These are phyloP conservation scores for Gallinago paraguaiae DNA, from an alignment of 2,113 vertebrate species.

Conservation along the genomic window DNA sequence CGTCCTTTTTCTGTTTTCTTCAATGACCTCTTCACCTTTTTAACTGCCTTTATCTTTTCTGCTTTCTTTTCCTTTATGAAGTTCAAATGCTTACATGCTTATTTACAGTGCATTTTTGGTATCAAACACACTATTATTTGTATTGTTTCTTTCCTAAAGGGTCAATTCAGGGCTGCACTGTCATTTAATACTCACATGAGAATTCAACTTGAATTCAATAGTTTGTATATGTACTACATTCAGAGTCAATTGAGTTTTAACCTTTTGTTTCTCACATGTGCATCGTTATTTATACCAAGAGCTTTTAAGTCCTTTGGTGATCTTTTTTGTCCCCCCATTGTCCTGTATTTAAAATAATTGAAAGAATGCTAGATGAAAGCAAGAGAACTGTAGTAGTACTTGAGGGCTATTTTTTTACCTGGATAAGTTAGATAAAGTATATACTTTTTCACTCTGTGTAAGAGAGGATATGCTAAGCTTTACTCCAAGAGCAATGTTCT, in stretches of 20 bases:
- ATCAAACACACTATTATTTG: constrained; percentile 66
- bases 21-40: constrained; percentile 1
- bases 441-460: neutral
- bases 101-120: constrained; percentile 36
- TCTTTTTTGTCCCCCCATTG: neutral
- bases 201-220: constrained; percentile 23
- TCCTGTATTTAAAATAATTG: neutral
- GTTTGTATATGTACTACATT: constrained; percentile 41
- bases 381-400: neutral
- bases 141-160: constrained; percentile 64
- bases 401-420: neutral
- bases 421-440: neutral
- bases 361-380: neutral
- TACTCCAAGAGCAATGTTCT: neutral
- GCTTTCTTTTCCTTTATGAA: neutral
- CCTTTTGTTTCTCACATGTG: constrained; percentile 37
- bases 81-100: constrained; percentile 36
- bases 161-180: constrained; percentile 68
- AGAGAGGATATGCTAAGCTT: neutral
- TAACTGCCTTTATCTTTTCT: neutral
- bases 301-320: constrained; percentile 1
- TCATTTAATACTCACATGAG: constrained; percentile 70
- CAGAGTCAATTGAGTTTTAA: constrained; percentile 33
- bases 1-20: neutral
- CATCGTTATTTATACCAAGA: neutral